Percentiles rank a stretch among this genome's conserved stretches.
These are phyloP conservation scores for Anguilla pacifica DNA, from an alignment of 2,797 vertebrate genomes.

Conservation along the genomic window DNA sequence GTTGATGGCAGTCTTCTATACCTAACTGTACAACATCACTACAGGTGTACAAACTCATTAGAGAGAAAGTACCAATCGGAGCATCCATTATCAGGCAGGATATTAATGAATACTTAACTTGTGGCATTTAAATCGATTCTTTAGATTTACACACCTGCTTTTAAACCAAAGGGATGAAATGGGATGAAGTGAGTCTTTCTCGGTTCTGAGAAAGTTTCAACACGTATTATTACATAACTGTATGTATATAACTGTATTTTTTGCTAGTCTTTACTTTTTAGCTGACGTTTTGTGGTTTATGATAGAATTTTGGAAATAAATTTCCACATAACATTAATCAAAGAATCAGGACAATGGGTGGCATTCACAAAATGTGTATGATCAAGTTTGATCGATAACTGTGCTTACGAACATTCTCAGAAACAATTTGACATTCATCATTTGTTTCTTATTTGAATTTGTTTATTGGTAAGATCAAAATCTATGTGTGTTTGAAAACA, in stretches of 20 bases:
- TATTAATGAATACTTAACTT: too few species aligned
- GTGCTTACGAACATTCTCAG: too few species aligned
- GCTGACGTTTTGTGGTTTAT: not conserved
- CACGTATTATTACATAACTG: too few species aligned
- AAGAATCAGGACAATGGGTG: not conserved
- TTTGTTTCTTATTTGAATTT: too few species aligned
- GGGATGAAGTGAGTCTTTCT: too few species aligned
- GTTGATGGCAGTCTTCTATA: not conserved
- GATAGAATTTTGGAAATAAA: not conserved
- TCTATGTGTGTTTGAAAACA: too few species aligned
- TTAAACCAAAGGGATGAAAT: too few species aligned
- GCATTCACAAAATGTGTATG: not conserved
- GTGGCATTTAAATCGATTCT: not conserved
- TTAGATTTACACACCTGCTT: not conserved
- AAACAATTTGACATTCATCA: too few species aligned
- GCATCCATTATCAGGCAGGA: too few species aligned
- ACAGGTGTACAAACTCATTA: not conserved
- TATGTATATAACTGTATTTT: not conserved
- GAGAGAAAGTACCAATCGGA: not conserved
- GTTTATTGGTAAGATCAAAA: too few species aligned
- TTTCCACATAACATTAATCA: not conserved
- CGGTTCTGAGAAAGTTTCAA: too few species aligned
- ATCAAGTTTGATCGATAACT: too few species aligned
- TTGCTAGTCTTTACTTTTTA: not conserved
- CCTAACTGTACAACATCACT: not conserved